A percentile compares a stretch with the other conserved stretches of the same genome.
Conservation (phyloP, 2,113 vertebrate genomes). For the Nothocercus julius region DNA sequence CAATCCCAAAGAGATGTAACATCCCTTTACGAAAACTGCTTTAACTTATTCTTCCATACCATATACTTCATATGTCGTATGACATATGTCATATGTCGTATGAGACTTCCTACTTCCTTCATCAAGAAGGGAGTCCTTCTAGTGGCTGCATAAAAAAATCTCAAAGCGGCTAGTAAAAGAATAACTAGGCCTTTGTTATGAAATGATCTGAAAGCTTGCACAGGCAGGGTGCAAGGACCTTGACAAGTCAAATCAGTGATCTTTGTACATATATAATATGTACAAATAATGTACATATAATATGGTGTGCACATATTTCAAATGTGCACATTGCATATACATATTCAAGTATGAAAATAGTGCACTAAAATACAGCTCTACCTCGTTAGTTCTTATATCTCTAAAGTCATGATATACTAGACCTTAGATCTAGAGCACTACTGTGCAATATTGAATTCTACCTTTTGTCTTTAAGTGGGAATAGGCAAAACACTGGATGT, state of each 20-base stretch:
- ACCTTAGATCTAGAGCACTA: background rate
- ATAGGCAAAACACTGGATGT: conserved; percentile 11
- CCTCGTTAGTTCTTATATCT: background rate
- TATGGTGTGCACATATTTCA: no score
- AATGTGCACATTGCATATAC: no score
- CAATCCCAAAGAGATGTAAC: background rate
- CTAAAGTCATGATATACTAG: background rate
- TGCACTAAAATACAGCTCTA: background rate
- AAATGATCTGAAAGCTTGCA: background rate
- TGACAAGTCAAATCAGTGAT: background rate
- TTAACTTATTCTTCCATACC: background rate
- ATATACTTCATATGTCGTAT: no score
- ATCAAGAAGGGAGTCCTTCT: background rate
- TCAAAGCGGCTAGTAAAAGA: background rate
- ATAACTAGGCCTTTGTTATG: background rate
- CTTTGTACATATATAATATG: background rate
- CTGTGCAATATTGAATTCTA: background rate
- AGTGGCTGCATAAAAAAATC: no score
- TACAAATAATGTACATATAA: no score
- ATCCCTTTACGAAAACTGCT: background rate
- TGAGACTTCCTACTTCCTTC: background rate
- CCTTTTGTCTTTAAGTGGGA: background rate
- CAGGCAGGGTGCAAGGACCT: background rate
- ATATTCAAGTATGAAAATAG: background rate
- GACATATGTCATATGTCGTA: no score